Evolutionary conservation across 2,113 vertebrate species (phyloP), one percentile per base, ranked within the genome.

Genomic region (Pygathrix nemaeus): DNA sequence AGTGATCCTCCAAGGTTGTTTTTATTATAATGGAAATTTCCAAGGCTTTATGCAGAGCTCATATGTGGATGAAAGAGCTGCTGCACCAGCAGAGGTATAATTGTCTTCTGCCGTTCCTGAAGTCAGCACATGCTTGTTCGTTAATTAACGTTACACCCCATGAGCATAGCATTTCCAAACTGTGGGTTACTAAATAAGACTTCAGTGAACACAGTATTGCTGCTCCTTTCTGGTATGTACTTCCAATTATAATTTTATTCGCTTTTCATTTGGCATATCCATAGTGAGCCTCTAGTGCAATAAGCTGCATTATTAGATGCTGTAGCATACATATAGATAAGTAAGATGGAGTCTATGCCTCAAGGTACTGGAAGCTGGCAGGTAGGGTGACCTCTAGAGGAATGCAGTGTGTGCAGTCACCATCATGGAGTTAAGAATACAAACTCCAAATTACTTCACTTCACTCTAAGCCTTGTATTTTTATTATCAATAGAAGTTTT

Each of bases 11-110:
- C 96, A 98, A 98, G 97, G 93, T 96, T 97, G 68, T 96, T 97
- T 97, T 97, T 98, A 98, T 97, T 98, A 98, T 97, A 97, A 98
- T 98, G 98, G 97, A 98, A 98, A 98, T 98, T 97, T 94, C 93
- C 78, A 3, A 94, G 84, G 93, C 92, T 98, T 97, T 97, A 59
- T 8, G 12, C 78, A 61, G 52, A 25, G 6, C 80, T 79, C 38
- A 61, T 45, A 3, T 0, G 0, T 61, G 3, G 1, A 40, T 70
- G 30, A 97, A 83, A 94, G 61, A 80, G 23, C 38, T 57, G n/a
- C 20, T 40, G 35, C 3, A 20, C 85, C 50, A 95, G 21, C 66
- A 73, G 64, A 72, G 80, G 64, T 97, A 13, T 59, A 89, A 88
- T 70, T 43, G 1, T 30, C 30, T 2, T 23, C 23, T 89, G 43